A percentile compares a stretch with the other conserved stretches of the same genome.
phyloP scores from a whole-genome alignment of 2,113 vertebrate species.

The Naja naja region DNA sequence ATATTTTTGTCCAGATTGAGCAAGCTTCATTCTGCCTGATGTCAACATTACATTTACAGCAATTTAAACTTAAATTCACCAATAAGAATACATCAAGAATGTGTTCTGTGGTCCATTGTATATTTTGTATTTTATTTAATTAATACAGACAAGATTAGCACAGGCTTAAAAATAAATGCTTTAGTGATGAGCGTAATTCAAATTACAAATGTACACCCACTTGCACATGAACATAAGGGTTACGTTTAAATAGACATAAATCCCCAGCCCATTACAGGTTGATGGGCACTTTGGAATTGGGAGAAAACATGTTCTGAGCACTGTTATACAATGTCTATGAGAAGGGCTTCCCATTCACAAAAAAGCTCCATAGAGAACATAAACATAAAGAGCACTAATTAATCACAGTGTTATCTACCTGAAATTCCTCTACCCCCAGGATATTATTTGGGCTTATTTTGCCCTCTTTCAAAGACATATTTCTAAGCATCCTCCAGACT shows the following conservation, averaged over 20 bases:
- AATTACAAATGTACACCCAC: neutral
- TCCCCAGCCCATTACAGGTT: neutral
- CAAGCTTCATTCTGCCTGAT: neutral
- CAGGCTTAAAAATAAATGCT: neutral
- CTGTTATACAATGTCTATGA: neutral
- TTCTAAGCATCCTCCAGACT: neutral
- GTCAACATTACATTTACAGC: neutral
- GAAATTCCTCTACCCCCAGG: neutral
- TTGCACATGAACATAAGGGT: neutral
- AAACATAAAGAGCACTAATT: neutral
- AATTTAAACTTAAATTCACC: neutral
- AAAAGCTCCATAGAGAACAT: neutral
- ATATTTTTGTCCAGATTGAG: neutral
- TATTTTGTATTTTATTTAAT: neutral
- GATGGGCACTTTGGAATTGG: neutral
- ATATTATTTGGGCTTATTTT: neutral
- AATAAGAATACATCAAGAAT: neutral
- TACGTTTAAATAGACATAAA: neutral
- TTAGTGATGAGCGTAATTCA: neutral
- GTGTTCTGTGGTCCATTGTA: neutral
- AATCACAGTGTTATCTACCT: neutral
- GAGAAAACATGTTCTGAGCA: neutral
- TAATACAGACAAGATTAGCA: neutral
- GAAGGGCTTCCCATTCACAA: neutral
- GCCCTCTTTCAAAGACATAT: neutral